Conservation (phyloP, 2,113 vertebrate genomes). For the Illadopsis cleaveri region DNA sequence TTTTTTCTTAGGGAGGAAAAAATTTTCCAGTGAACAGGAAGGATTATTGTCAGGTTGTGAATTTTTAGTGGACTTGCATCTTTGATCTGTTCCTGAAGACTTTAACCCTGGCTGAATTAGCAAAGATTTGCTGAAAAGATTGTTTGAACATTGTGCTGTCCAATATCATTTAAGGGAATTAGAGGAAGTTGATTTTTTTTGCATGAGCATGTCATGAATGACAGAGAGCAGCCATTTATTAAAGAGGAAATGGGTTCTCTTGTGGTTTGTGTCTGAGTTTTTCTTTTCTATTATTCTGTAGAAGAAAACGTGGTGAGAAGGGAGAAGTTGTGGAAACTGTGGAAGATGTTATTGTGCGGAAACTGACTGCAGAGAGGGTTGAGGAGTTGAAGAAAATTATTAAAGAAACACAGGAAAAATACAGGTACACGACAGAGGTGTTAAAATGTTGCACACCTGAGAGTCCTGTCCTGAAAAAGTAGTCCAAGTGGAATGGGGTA, state of each 20-base stretch:
- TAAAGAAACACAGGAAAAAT: conserved; percentile 96
- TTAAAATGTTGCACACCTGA: neutral
- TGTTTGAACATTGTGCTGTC: neutral
- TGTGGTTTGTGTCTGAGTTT: neutral
- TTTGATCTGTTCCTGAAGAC: neutral
- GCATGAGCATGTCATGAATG: neutral
- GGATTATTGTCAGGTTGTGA: neutral
- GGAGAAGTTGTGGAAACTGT: conserved; percentile 98
- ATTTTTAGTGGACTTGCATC: neutral
- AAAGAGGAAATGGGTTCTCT: neutral
- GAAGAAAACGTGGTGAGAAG: conserved; percentile 96
- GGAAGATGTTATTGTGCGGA: conserved; percentile 96
- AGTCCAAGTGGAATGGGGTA: neutral
- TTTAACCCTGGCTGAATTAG: neutral
- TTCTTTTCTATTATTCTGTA: conserved; percentile 33
- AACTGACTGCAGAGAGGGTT: conserved; percentile 92
- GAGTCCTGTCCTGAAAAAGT: neutral
- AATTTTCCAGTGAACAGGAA: neutral
- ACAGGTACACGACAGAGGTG: conserved; percentile 78
- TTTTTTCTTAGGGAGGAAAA: neutral
- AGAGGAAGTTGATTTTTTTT: neutral
- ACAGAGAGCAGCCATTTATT: neutral
- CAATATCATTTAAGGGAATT: neutral
- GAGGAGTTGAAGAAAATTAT: conserved; percentile 96
- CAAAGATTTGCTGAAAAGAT: neutral